Evolutionary conservation across 2,113 vertebrate species (phyloP).

Genomic region (Turnix velox): DNA sequence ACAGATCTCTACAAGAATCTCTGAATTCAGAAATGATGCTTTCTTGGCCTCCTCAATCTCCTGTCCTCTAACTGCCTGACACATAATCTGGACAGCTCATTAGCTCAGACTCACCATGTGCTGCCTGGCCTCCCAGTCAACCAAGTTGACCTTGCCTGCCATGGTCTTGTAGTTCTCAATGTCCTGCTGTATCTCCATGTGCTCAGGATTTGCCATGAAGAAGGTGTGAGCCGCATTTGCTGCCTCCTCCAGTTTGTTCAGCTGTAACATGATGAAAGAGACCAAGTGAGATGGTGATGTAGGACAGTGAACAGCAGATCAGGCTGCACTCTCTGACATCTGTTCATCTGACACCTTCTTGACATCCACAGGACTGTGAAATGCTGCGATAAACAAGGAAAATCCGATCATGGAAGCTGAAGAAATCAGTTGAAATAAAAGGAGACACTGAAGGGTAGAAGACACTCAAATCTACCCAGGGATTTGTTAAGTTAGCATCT

Average conservation of each 20-base stretch:
- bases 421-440: not conserved
- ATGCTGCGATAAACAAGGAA: not conserved
- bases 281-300: not conserved
- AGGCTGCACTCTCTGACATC: not conserved
- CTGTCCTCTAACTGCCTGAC: not conserved
- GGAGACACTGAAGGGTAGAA: not conserved
- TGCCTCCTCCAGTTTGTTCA: constrained; percentile 87
- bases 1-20: not conserved
- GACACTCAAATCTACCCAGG: not conserved
- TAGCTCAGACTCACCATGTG: constrained; percentile 81
- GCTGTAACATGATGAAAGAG: constrained; percentile 57
- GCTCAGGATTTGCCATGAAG: constrained; percentile 96
- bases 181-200: constrained; percentile 89
- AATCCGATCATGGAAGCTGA: not conserved
- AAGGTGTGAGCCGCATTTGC: constrained; percentile 93
- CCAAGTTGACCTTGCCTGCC: constrained; percentile 72
- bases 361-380: not conserved
- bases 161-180: constrained; percentile 84
- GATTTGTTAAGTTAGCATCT: not conserved
- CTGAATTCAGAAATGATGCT: not conserved
- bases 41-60: not conserved
- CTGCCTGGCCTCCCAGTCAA: constrained; percentile 82
- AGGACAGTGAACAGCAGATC: not conserved
- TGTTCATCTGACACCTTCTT: not conserved
- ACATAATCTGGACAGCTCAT: not conserved